Evolutionary conservation across 2,113 vertebrate species (phyloP).

Genomic region (Condylura cristata): DNA sequence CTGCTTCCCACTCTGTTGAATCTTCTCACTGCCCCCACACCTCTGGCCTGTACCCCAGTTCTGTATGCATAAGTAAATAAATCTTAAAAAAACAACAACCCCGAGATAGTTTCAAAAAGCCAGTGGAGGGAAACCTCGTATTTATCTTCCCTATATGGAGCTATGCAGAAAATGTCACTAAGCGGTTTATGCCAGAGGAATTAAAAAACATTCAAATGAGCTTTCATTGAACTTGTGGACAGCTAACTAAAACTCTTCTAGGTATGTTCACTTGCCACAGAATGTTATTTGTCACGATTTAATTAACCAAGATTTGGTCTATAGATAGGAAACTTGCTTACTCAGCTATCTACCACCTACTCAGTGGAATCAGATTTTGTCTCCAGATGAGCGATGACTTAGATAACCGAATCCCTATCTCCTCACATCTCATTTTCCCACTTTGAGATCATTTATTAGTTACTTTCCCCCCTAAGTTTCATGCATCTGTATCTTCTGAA

Average conservation of each 20-base stretch:
- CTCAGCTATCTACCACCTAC: slow-evolving; percentile 53
- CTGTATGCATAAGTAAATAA: too few relatives aligned
- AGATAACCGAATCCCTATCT: slow-evolving; percentile 57
- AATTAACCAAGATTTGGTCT: slow-evolving; percentile 68
- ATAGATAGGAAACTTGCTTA: slow-evolving; percentile 62
- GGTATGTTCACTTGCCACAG: neutral
- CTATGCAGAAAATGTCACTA: neutral
- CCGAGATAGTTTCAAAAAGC: neutral
- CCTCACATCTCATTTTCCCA: slow-evolving; percentile 45
- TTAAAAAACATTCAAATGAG: neutral
- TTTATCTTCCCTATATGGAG: neutral
- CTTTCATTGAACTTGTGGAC: neutral
- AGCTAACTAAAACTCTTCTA: neutral
- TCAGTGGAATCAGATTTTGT: slow-evolving; percentile 45
- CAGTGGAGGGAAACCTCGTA: neutral
- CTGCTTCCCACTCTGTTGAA: too few relatives aligned
- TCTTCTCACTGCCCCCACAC: too few relatives aligned
- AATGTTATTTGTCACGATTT: slow-evolving; percentile 65
- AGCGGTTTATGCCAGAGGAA: neutral
- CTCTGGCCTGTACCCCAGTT: too few relatives aligned
- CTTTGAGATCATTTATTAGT: slow-evolving; percentile 69
- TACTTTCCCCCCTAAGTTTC: slow-evolving; percentile 36
- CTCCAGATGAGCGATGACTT: slow-evolving; percentile 61
- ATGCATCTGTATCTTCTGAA: slow-evolving; percentile 23
- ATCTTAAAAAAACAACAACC: too few relatives aligned